Base-by-base conservation (phyloP, 2,797 vertebrate genomes). In the Dermochelys coriacea region DNA sequence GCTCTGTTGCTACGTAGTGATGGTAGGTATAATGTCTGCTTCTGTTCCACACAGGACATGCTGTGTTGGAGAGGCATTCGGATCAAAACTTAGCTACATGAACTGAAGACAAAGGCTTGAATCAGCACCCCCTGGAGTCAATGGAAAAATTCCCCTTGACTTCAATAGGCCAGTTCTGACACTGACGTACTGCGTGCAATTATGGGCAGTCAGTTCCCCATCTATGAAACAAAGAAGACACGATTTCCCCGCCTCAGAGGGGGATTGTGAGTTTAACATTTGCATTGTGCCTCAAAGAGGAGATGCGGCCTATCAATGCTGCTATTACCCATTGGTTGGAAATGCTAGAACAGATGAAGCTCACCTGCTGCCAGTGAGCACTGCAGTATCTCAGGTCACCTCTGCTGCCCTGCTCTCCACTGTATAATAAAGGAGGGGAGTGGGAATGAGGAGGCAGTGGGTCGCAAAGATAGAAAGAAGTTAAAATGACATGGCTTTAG, bases 151-250 rank as follows among this genome's bases (percentile, higher is more conserved):
- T 37, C 14, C 27, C 37, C 57, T 1, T 23, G 54, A 68, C 12
- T 52, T 0, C 0, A 31, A 12, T 5, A 5, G 52, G 14, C n/a
- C 80, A 55, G 29, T 51, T 77, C 88, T 52, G 80, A 25, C 34
- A 41, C 21, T 55, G 34, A 79, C 27, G 80, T 92, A 89, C 78
- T 52, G 50, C 27, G 29, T 91, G 61, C 18, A 19, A 64, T 25
- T 0, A 19, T 37, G 0, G 25, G 12, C 4, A 12, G 10, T 37
- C 59, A 55, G 51, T 45, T 75, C 6, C 37, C 34, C 21, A 59
- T 45, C 51, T 49, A 0, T 31, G 8, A 8, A 82, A 34, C 12
- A 59, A 8, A 2, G 90, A 1, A 3, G 80, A 64, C 0, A 92
- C n/a, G 64, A 82, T 6, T 5, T 89, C 8, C 61, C 1, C 3